Conservation (phyloP, 2,797 vertebrate species). For the Leucoraja ocellata region DNA sequence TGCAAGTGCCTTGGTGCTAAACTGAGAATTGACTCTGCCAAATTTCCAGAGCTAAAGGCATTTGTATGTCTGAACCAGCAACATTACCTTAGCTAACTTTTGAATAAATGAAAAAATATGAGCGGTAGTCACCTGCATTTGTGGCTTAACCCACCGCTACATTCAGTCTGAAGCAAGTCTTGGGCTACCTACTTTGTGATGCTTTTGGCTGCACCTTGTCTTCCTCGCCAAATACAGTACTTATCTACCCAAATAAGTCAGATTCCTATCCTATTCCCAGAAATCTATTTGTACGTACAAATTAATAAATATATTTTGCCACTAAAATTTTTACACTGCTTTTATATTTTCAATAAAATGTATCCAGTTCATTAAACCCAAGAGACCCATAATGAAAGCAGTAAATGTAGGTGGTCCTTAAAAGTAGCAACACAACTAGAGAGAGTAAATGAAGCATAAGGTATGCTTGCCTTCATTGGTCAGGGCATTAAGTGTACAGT, state of each 20-base stretch:
- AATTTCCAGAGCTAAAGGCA: neutral
- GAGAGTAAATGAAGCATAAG: no score
- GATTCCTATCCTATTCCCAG: neutral
- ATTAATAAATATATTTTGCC: neutral
- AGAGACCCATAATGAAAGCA: neutral
- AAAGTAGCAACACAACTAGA: neutral
- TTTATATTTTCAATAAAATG: neutral
- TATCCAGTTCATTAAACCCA: neutral
- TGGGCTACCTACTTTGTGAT: neutral
- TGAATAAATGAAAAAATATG: neutral
- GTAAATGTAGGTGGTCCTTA: neutral
- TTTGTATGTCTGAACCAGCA: neutral
- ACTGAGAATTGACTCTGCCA: neutral
- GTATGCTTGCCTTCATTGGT: no score
- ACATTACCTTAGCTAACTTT: neutral
- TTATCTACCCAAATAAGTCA: neutral
- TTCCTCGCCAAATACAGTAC: neutral
- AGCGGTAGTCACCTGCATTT: neutral
- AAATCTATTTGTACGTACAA: neutral
- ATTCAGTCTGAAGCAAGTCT: neutral
- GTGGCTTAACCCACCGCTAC: neutral
- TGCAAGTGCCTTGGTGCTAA: neutral
- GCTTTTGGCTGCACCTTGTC: neutral
- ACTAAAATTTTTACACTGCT: neutral
- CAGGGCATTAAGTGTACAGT: no score